Percentiles rank a stretch among this genome's conserved stretches.
Evolutionary conservation across 2,113 vertebrate genomes (phyloP).

Genomic region (Pterocles burchelli): DNA sequence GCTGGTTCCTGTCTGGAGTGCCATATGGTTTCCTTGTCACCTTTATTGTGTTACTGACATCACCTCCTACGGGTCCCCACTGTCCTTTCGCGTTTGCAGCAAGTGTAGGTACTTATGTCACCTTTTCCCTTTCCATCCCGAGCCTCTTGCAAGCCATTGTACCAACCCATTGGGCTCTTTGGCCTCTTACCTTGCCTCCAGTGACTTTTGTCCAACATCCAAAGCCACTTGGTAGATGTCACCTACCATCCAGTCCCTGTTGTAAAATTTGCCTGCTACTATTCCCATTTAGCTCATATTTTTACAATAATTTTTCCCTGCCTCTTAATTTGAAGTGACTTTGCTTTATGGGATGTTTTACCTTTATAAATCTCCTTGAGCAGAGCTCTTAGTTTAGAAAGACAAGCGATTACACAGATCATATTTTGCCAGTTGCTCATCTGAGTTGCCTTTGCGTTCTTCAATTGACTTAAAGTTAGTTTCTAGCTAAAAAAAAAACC

Average conservation of each 20-base stretch:
- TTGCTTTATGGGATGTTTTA: neutral
- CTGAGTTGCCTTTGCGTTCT: neutral
- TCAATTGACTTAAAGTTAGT: neutral
- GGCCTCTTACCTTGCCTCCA: neutral
- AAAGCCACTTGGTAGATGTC: neutral
- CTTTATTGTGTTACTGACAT: neutral
- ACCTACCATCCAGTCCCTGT: neutral
- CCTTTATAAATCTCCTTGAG: neutral
- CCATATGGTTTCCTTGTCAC: neutral
- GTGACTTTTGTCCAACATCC: neutral
- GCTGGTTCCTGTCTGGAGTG: neutral
- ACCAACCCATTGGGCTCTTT: neutral
- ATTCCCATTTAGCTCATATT: neutral
- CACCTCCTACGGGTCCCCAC: neutral
- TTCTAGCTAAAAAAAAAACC: neutral
- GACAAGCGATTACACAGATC: neutral
- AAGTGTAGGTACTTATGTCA: neutral
- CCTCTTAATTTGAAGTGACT: neutral
- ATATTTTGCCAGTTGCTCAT: neutral
- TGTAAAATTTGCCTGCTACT: neutral
- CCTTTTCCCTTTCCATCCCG: neutral
- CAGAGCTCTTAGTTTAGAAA: neutral
- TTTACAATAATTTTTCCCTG: neutral
- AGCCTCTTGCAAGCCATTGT: neutral
- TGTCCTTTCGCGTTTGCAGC: neutral